Evolutionary conservation across 2,888 invertebrate genomes (phyloP).

Genomic region (Gibbula magus): DNA sequence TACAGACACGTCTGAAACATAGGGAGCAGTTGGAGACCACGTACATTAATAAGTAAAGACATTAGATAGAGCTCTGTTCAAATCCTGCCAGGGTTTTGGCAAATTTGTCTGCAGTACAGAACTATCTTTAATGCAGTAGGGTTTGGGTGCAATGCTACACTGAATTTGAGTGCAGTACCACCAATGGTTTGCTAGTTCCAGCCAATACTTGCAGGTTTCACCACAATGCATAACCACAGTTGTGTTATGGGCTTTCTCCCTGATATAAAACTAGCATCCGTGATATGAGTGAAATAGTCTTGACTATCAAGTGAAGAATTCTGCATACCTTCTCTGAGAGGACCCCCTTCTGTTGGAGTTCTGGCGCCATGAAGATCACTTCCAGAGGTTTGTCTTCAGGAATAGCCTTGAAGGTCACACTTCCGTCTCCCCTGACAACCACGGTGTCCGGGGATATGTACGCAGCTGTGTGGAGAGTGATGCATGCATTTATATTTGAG

Average conservation of each 20-base stretch:
- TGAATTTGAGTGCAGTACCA: no score
- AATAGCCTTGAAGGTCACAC: constrained; percentile 62
- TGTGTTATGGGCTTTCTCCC: no score
- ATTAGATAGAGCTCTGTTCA: background rate
- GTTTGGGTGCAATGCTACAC: no score
- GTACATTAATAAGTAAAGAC: background rate
- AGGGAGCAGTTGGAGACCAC: background rate
- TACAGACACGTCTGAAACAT: constrained; percentile 66
- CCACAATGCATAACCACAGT: no score
- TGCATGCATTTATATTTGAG: background rate
- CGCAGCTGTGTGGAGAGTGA: constrained; percentile 54
- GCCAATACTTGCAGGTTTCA: no score
- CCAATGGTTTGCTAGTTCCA: no score
- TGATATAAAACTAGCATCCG: no score
- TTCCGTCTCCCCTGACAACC: constrained; percentile 63
- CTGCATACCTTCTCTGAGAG: constrained; percentile 65
- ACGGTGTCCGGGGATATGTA: constrained; percentile 70
- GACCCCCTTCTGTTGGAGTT: constrained; percentile 66
- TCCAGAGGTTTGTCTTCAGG: constrained; percentile 69
- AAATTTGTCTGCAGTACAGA: no score
- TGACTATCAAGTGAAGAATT: no score
- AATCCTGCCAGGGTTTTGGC: no score
- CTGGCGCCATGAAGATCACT: constrained; percentile 70
- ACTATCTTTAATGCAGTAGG: no score
- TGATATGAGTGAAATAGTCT: no score